phyloP scores from a whole-genome alignment of 2,113 vertebrate genomes.

The Ceyx cyanopectus region DNA sequence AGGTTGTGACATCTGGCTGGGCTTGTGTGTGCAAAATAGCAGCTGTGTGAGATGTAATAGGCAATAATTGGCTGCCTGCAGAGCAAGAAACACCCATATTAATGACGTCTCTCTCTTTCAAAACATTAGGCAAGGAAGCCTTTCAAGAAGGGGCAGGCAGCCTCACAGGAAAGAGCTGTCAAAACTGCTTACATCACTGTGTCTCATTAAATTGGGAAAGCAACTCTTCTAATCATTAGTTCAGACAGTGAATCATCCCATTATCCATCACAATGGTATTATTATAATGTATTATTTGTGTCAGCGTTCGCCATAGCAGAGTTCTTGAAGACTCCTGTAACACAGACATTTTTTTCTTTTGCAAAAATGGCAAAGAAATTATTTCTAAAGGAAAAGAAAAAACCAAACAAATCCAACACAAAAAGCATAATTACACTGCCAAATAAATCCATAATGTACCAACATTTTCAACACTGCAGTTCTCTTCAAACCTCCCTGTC shows the following conservation, averaged over 20 bases:
- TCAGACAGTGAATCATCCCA: not conserved
- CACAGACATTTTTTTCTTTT: not conserved
- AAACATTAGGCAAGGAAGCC: slow-evolving; percentile 14
- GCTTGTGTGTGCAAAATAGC: slow-evolving; percentile 34
- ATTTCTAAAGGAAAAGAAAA: not conserved
- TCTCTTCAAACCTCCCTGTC: not conserved
- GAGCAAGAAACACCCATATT: slow-evolving; percentile 48
- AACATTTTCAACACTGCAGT: not conserved
- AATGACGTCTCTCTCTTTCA: slow-evolving; percentile 18
- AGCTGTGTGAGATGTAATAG: slow-evolving; percentile 36
- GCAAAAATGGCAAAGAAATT: not conserved
- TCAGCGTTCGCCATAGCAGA: not conserved
- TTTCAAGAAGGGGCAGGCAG: slow-evolving; percentile 14
- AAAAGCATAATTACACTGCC: not conserved
- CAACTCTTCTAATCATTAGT: slow-evolving; percentile 39
- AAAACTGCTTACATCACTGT: slow-evolving; percentile 30
- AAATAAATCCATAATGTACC: not conserved
- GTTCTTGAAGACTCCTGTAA: not conserved
- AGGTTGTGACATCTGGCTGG: slow-evolving; percentile 17
- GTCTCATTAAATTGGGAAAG: slow-evolving; percentile 50
- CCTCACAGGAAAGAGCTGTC: slow-evolving; percentile 45
- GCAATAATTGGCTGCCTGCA: slow-evolving; percentile 59
- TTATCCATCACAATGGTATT: not conserved
- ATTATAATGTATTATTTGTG: slow-evolving; percentile 3
- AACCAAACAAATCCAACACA: not conserved